Evolutionary conservation across 2,888 invertebrate genomes (phyloP), one percentile per base, ranked within the genome.

Genomic region (Bellardia pandia): DNA sequence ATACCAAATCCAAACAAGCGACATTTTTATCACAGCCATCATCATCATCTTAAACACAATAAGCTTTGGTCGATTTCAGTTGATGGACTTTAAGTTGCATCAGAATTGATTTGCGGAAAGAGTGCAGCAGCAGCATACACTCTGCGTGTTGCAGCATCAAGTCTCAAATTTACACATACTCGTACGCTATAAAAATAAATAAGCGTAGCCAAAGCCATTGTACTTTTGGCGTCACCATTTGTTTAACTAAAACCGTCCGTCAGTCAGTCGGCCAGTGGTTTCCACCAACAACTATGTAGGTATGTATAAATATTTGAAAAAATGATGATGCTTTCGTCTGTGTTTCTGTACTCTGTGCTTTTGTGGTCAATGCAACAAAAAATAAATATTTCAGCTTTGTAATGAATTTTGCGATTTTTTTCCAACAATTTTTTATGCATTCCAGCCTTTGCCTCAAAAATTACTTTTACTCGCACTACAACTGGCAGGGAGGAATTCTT

Each of bases 191-290:
- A 51, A 37, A 62, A 64, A 45, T 69, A 30, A 45, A 33, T 23
- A 81, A 74, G 48, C 74, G 56, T 48, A 74, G 45, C 64, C 62
- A 40, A 64, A 75, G 81, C 81, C 81, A 81, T 48, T 81, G 81
- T 30, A 81, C 81, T 75, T 66, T 81, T 72, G 60, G 80, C 80
- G 80, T 80, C 80, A 80, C 45, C 3, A 45, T 45, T 74, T 74
- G 40, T 53, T 37, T 62, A 37, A 23, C 16, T 8, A 23, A 7
- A 16, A 7, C 16, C 53, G n/a, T 6, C n/a, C 4, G 53, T 16
- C 16, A n/a, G n/a, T 2, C 6, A 2, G 56, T 8, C 16, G 16
- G 56, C 16, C 56, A 56, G 37, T 45, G 45, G 45, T 45, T 45
- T 45, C 13, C 45, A 45, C 9, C 9, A 45, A 45, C 13, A 45